These are phyloP conservation scores for human DNA, from an alignment of 2,113 vertebrate genomes.

Conservation along the genomic window DNA sequence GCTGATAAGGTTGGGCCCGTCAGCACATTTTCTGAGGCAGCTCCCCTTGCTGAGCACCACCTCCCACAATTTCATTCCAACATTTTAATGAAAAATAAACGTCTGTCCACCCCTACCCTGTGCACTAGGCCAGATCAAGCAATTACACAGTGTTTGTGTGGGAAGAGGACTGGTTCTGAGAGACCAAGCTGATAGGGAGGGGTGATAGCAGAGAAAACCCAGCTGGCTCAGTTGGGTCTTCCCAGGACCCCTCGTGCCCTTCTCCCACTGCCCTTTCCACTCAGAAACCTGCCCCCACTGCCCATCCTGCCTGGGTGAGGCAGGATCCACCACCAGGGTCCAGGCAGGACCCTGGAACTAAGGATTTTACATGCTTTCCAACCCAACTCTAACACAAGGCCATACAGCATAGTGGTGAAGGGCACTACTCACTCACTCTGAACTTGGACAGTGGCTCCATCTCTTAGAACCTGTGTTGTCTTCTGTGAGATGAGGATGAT, in stretches of 20 bases:
- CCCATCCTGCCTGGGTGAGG: background rate
- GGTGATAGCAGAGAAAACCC: background rate
- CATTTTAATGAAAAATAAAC: constrained; percentile 79
- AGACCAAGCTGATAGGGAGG: background rate
- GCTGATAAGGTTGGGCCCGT: constrained; percentile 12
- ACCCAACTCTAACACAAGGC: background rate
- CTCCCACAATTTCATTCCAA: constrained; percentile 34
- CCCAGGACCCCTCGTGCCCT: background rate
- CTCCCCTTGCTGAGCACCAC: background rate
- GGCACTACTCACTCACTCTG: background rate
- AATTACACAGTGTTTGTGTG: constrained; percentile 56
- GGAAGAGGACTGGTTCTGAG: background rate
- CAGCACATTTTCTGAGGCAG: constrained; percentile 77
- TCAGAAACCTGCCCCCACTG: background rate
- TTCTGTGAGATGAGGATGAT: background rate
- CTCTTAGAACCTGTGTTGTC: background rate
- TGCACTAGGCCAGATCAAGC: constrained; percentile 48
- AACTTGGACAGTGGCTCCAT: background rate
- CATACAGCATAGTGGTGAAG: background rate
- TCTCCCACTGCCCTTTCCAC: background rate
- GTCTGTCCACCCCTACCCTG: background rate
- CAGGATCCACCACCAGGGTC: background rate
- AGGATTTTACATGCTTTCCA: background rate
- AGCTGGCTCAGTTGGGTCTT: constrained; percentile 39
- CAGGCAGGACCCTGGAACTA: background rate